phyloP scores from a whole-genome alignment of 1,140 invertebrate species.

The Venturia canescens region DNA sequence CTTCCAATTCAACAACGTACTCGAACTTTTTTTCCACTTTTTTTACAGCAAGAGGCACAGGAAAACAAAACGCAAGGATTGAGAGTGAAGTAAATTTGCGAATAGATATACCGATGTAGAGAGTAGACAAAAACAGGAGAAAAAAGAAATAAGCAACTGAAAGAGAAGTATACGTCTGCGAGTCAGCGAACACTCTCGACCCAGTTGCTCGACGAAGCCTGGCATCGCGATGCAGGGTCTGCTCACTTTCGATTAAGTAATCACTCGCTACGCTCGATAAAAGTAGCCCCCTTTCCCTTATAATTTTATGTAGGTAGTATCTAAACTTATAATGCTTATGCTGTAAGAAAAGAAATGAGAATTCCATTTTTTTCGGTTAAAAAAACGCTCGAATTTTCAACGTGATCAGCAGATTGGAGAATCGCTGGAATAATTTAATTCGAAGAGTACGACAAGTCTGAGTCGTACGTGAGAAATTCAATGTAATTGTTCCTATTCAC shows the following conservation, averaged over 20 bases:
- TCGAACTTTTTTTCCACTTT: too few species aligned
- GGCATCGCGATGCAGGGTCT: conserved; percentile 54
- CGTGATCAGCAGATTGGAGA: too few species aligned
- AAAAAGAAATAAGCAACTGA: not conserved
- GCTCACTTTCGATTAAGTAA: conserved; percentile 71
- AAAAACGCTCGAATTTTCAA: too few species aligned
- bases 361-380: not conserved
- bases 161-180: conserved; percentile 33
- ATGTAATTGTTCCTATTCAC: too few species aligned
- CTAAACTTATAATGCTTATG: conserved; percentile 58
- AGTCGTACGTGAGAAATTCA: too few species aligned
- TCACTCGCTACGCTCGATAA: conserved; percentile 60
- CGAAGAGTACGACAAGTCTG: too few species aligned
- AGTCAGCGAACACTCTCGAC: conserved; percentile 57
- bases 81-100: not conserved
- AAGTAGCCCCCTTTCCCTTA: conserved; percentile 48
- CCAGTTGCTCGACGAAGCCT: conserved; percentile 68
- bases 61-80: conserved; percentile 9
- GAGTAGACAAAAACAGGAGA: not conserved
- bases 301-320: conserved; percentile 29
- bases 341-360: not conserved
- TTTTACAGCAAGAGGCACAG: not conserved
- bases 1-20: too few species aligned
- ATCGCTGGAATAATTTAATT: too few species aligned
- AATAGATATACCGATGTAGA: conserved; percentile 53